A percentile compares a stretch with the other conserved stretches of the same genome.
Evolutionary conservation across 2,888 invertebrate species (phyloP).

Genomic region (Saturnia japonica): DNA sequence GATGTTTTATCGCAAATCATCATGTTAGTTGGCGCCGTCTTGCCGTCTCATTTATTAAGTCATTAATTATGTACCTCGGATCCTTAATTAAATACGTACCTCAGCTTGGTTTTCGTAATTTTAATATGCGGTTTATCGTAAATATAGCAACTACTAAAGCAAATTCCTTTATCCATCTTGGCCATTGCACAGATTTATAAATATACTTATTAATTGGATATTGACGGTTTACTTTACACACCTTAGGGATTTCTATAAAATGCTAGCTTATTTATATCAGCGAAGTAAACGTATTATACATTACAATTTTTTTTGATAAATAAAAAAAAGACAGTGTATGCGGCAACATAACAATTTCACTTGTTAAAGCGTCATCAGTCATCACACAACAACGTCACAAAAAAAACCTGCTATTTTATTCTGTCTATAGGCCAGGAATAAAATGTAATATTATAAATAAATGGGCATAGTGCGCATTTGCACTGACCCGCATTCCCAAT

Average conservation of each 20-base stretch:
- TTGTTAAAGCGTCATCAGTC: too few species aligned
- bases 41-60: not conserved
- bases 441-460: constrained; percentile 22
- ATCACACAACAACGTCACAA: not conserved
- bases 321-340: too few species aligned
- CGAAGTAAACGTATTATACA: too few species aligned
- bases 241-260: too few species aligned
- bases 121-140: not conserved
- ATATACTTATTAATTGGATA: too few species aligned
- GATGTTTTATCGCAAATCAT: not conserved
- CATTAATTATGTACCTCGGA: not conserved
- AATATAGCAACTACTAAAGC: too few species aligned
- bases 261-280: too few species aligned
- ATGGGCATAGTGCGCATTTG: constrained; percentile 58
- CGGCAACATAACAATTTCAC: too few species aligned
- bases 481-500: constrained; percentile 74
- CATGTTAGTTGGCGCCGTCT: not conserved
- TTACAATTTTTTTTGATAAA: too few species aligned
- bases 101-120: not conserved
- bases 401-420: not conserved
- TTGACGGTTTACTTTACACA: too few species aligned
- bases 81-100: not conserved
- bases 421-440: not conserved
- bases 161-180: too few species aligned
- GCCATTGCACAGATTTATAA: too few species aligned